Evolutionary conservation across 1,140 invertebrate genomes (phyloP).

Genomic region (Heliconius eleuchia): DNA sequence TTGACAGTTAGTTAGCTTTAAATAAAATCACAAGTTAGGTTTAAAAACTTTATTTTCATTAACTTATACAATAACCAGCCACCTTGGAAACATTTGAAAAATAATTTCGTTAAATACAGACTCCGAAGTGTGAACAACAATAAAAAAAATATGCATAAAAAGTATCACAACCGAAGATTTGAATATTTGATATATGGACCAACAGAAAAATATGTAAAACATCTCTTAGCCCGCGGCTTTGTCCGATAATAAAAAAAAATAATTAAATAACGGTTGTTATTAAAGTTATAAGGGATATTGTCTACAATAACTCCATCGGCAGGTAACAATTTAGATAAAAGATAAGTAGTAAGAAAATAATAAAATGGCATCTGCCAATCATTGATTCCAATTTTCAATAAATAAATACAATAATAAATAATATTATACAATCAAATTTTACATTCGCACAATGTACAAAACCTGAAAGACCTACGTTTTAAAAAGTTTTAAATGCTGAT

Average conservation of each 20-base stretch:
- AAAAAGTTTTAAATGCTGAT: neutral
- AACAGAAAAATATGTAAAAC: conserved; percentile 10
- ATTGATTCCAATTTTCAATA: neutral
- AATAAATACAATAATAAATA: conserved; percentile 9
- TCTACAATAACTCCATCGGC: neutral
- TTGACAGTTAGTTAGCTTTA: neutral
- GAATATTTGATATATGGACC: conserved; percentile 6
- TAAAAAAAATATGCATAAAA: conserved; percentile 11
- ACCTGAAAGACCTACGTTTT: neutral
- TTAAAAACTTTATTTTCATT: conserved; percentile 38
- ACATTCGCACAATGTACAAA: neutral
- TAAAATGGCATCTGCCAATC: neutral
- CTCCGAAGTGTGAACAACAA: conserved; percentile 14
- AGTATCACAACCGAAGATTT: conserved; percentile 36
- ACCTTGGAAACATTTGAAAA: conserved; percentile 34
- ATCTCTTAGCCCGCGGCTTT: neutral
- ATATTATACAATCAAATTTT: neutral
- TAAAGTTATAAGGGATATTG: neutral
- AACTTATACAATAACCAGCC: conserved; percentile 38
- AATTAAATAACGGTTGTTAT: too few species aligned
- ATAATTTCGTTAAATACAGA: conserved; percentile 19
- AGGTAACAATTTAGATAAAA: neutral
- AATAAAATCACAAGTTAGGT: conserved; percentile 27
- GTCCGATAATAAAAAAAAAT: neutral
- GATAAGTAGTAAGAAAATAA: neutral